phyloP scores from a whole-genome alignment of 1,140 invertebrate genomes.

The Colletes gigas region DNA sequence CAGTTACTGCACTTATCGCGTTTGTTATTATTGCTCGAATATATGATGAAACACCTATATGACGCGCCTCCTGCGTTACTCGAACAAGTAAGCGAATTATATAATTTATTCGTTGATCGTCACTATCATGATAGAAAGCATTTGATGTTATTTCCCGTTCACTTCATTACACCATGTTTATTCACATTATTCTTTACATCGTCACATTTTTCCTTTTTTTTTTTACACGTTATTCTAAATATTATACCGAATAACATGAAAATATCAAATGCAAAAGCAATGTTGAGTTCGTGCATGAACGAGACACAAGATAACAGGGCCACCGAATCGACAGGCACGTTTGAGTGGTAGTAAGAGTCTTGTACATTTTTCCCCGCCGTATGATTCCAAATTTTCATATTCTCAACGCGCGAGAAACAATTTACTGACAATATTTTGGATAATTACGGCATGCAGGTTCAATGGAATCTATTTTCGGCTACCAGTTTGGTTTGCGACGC shows the following conservation, averaged over 20 bases:
- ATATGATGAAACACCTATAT: constrained; percentile 97
- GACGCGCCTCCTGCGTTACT: constrained; percentile 90
- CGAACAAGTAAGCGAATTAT: constrained; percentile 84
- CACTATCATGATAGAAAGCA: constrained; percentile 36
- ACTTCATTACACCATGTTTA: constrained; percentile 15
- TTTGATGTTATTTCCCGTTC: constrained; percentile 14
- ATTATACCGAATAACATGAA: constrained; percentile 3
- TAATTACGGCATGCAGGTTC: constrained; percentile 83
- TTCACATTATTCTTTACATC: constrained; percentile 20
- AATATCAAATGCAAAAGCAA: constrained; percentile 72
- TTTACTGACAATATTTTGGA: neutral
- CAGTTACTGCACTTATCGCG: constrained; percentile 92
- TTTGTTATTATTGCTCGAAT: constrained; percentile 94
- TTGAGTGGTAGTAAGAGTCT: constrained; percentile 80
- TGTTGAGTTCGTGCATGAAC: constrained; percentile 26
- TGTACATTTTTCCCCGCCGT: constrained; percentile 64
- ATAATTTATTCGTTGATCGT: neutral
- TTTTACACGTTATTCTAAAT: neutral
- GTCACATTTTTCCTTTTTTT: constrained; percentile 8
- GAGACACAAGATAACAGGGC: constrained; percentile 77
- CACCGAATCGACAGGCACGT: constrained; percentile 75
- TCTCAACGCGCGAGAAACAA: no score
- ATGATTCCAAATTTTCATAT: neutral
- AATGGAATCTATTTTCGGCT: constrained; percentile 91
- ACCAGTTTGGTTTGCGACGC: constrained; percentile 82